Base-by-base conservation (phyloP, 2,797 vertebrate species). In the Craterocephalus amniculus region DNA sequence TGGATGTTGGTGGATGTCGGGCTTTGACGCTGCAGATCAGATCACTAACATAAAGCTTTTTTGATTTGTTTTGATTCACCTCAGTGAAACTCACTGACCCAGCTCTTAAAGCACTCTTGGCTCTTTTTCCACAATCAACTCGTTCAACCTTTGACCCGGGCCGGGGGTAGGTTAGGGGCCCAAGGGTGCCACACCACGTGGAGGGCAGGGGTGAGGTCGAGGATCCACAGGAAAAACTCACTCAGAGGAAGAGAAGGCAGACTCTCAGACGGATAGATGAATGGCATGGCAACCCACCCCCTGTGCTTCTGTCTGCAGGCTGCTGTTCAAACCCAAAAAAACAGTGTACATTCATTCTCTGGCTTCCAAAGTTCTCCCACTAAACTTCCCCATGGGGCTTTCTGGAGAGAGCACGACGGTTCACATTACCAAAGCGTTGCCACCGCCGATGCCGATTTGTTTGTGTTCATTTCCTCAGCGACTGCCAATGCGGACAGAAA, bases 41-140 rank as follows among this genome's bases (percentile, higher is more conserved):
- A 80, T 82, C 70, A 26, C n/a, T 51, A 61, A 54, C 49, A 70
- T 67, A 80, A 80, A 76, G 48, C 45, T 61, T 76, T 78, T 58
- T 58, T 81, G 78, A 81, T 85, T 84, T 85, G 72, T 84, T 88
- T 86, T 79, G 60, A 83, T 74, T 83, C 67, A 87, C 80, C 79
- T 84, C 75, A 58, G 31, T 80, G 62, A 80, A 87, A 87, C 63
- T 62, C 7, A 1, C 63, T 79, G 58, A 84, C 79, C 79, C 62
- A 16, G 29, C 79, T 84, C 65, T 67, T 76, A 70, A 87, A 88
- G 70, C 74, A 79, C 70, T 80, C 70, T 62, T 76, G 72, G 54
- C 56, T 79, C 49, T 86, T 89, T 86, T 88, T 84, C 70, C 62
- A 22, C 82, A 62, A 72, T 79, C 72, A 74, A 76, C 82, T 81